phyloP scores from a whole-genome alignment of 2,113 vertebrate genomes.

The Sigmodon hispidus region DNA sequence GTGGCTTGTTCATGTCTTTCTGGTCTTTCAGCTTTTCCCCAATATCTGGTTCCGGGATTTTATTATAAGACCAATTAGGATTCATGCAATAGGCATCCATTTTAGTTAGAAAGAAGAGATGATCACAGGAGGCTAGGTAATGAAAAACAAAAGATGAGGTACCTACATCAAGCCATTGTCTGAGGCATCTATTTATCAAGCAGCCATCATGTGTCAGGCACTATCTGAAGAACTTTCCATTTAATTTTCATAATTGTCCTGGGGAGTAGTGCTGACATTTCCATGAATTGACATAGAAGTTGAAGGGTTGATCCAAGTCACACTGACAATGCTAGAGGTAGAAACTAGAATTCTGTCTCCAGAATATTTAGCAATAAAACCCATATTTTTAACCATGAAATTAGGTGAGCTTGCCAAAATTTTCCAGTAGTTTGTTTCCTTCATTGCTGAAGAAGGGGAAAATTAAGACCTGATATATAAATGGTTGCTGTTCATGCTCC shows the following conservation, averaged over 20 bases:
- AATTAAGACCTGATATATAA: not conserved
- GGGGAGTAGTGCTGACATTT: not conserved
- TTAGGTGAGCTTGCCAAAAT: not conserved
- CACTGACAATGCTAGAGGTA: not conserved
- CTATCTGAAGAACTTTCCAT: not conserved
- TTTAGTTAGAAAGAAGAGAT: constrained; percentile 5
- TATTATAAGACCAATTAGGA: too few species aligned
- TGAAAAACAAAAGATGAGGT: not conserved
- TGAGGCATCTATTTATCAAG: not conserved
- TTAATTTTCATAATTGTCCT: not conserved
- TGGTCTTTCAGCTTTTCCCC: too few species aligned
- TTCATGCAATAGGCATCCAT: too few species aligned
- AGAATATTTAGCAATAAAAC: not conserved
- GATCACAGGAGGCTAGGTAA: not conserved
- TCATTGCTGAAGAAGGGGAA: not conserved
- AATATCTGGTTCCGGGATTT: too few species aligned
- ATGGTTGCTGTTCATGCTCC: not conserved
- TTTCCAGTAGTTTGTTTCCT: not conserved
- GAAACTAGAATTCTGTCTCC: not conserved
- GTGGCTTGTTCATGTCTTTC: too few species aligned
- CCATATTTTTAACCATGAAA: not conserved
- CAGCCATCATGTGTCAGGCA: not conserved
- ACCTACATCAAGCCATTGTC: not conserved
- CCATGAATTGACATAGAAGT: not conserved
- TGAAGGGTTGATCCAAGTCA: not conserved